A percentile compares a stretch with the other conserved stretches of the same genome.
These are phyloP conservation scores for Naso thynnoides DNA, from an alignment of 2,797 vertebrate species.

Conservation along the genomic window DNA sequence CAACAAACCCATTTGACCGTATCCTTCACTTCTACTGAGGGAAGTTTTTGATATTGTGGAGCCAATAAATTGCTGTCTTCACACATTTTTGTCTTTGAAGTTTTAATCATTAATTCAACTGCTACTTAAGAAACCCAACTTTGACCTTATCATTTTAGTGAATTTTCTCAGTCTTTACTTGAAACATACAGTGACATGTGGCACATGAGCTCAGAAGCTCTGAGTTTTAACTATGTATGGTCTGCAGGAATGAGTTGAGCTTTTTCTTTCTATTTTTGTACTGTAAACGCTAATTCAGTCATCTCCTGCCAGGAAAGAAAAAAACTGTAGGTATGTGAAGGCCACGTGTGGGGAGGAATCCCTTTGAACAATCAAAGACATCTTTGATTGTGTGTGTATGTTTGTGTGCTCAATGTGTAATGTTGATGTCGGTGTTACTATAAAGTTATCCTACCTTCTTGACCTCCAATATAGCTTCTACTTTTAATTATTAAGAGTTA, in stretches of 20 bases:
- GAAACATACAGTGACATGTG: neutral
- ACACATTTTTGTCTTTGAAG: too few relatives aligned
- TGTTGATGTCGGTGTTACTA: neutral
- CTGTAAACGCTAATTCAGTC: slow-evolving; percentile 14
- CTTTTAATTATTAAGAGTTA: neutral
- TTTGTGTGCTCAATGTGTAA: neutral
- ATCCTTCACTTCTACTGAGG: too few relatives aligned
- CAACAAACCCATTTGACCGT: too few relatives aligned
- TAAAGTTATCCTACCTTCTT: neutral
- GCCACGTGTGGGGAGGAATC: neutral
- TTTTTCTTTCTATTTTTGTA: slow-evolving; percentile 5
- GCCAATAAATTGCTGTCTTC: too few relatives aligned
- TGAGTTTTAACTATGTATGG: neutral
- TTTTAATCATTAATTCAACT: too few relatives aligned
- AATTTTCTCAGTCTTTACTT: too few relatives aligned
- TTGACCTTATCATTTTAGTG: too few relatives aligned
- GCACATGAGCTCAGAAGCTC: neutral
- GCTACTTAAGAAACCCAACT: too few relatives aligned
- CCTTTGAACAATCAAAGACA: slow-evolving; percentile 27
- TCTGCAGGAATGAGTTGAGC: slow-evolving; percentile 9
- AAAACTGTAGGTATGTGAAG: slow-evolving; percentile 13
- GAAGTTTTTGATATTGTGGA: too few relatives aligned
- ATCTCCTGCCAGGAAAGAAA: slow-evolving; percentile 30
- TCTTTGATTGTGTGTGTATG: neutral
- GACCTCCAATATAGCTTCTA: neutral